Percentiles rank a stretch among this genome's conserved stretches.
Evolutionary conservation across 1,140 invertebrate species (phyloP).

Genomic region (Telenomus remus): DNA sequence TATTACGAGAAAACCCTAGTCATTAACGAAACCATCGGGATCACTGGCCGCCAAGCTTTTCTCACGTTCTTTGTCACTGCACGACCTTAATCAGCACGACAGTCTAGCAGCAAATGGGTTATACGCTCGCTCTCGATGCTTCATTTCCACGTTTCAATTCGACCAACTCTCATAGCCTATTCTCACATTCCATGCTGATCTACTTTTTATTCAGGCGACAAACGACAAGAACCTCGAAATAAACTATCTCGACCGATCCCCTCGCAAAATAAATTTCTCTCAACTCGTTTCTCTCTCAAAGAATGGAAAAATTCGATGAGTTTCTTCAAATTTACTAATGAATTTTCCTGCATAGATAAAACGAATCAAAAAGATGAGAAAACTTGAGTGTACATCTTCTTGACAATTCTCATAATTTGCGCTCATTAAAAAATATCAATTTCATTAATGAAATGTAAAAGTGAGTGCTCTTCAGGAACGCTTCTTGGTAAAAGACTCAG

Average conservation of each 20-base stretch:
- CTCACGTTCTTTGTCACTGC: constrained; percentile 59
- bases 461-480: too few relatives aligned
- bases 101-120: constrained; percentile 57
- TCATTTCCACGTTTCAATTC: constrained; percentile 61
- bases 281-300: too few relatives aligned
- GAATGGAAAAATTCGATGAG: too few relatives aligned
- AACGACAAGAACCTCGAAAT: too few relatives aligned
- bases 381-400: too few relatives aligned
- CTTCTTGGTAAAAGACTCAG: too few relatives aligned
- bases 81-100: constrained; percentile 59
- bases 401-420: too few relatives aligned
- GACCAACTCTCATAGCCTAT: constrained; percentile 1
- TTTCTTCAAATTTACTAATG: too few relatives aligned
- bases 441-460: too few relatives aligned
- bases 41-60: constrained; percentile 46
- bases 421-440: too few relatives aligned
- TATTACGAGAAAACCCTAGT: constrained; percentile 34
- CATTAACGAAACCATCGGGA: constrained; percentile 43
- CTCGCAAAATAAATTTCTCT: too few relatives aligned
- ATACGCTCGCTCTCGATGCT: constrained; percentile 41
- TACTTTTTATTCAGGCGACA: constrained; percentile 14
- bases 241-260: too few relatives aligned
- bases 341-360: constrained; percentile 3
- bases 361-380: constrained; percentile 5
- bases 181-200: constrained; percentile 53